Evolutionary conservation across 2,797 vertebrate species (phyloP).

Genomic region (Lithobates sylvaticus): DNA sequence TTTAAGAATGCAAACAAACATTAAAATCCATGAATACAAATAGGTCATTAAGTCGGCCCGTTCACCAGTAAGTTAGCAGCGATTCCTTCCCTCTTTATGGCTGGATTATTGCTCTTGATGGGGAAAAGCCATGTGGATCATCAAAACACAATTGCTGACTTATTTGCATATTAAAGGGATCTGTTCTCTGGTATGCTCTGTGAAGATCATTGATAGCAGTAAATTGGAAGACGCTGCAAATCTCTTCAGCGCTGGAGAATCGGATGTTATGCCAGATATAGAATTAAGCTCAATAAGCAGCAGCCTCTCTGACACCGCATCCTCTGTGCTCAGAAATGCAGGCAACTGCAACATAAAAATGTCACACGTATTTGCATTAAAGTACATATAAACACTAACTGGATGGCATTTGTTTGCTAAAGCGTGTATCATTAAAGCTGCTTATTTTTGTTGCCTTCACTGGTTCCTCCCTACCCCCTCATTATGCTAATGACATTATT

Average conservation of each 20-base stretch:
- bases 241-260: neutral
- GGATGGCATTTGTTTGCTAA: too few species aligned
- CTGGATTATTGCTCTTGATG: conserved; percentile 7
- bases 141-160: neutral
- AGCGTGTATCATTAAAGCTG: too few species aligned
- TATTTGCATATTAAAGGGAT: neutral
- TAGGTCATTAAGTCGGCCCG: conserved; percentile 3
- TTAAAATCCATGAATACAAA: conserved; percentile 6
- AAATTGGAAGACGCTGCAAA: neutral
- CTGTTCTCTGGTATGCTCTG: neutral
- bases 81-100: neutral
- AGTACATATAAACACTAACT: too few species aligned
- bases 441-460: too few species aligned
- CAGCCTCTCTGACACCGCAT: neutral
- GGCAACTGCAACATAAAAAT: too few species aligned
- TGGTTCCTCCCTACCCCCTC: too few species aligned
- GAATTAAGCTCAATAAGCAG: neutral
- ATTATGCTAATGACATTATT: too few species aligned
- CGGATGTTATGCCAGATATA: neutral
- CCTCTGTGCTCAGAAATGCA: neutral
- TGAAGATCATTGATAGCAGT: neutral
- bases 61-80: neutral
- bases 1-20: conserved; percentile 3
- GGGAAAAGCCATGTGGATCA: neutral
- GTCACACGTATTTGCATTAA: too few species aligned